Base-by-base conservation (phyloP, 1,140 invertebrate species). In the Drosophila pseudoobscura region DNA sequence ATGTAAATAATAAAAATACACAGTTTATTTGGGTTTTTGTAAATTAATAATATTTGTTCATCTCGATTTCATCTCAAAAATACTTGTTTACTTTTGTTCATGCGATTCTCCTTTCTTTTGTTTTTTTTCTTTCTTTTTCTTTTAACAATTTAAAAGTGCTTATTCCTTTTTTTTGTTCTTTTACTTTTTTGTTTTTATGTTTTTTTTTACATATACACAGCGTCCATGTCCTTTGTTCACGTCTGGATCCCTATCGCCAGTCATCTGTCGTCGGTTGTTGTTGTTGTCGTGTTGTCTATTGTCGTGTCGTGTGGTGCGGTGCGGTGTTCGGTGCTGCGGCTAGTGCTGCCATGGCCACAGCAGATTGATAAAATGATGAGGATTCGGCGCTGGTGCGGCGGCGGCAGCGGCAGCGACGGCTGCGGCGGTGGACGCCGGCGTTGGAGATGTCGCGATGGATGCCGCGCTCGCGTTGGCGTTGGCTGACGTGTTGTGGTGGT, bases 31-130 rank as follows among this genome's bases (percentile, higher is more conserved):
- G 68, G 58, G 61, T 80, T 85, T 85, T 85, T 85, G 82, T 75
- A 85, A 85, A 85, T 88, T 87, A 85, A 87, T 90, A 88, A 87
- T 90, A 88, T 89, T 88, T 88, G 80, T 89, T 88, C 85, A 85
- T 75, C 80, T 75, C 72, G 59, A 78, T 89, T 89, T 84, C 78
- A 80, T 89, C 77, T 89, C 85, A 88, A 88, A 88, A 88, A 88
- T 88, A 88, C 83, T 83, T 66, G 68, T 80, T 77, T 78, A 75
- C 84, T 85, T 82, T 84, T 60, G 64, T 61, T 69, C 65, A 69
- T 69, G 63, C 63, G 62, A 69, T 69, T 69, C 65, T 69, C 51
- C 63, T 68, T 68, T 26, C 66, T 57, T 41, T 61, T 49, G 60
- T 51, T 62, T 62, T 75, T 70, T 49, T 35, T 15, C 49, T 61